Evolutionary conservation across 2,113 vertebrate genomes (phyloP), one percentile per base, ranked within the genome.

Genomic region (Nycticebus coucang): DNA sequence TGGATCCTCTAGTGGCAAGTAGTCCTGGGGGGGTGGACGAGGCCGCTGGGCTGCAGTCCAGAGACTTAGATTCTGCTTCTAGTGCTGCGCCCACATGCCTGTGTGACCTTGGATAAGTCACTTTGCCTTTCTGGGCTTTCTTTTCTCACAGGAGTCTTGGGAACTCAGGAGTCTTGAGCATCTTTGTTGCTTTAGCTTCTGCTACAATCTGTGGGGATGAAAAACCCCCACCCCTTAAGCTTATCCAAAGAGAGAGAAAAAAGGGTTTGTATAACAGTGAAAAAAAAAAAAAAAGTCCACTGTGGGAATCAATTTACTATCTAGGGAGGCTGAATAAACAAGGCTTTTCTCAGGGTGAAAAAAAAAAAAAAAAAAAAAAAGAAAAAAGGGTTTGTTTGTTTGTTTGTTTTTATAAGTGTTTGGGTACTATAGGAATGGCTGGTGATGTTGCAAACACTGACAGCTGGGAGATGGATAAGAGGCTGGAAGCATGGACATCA

Each of bases 401-500:
- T 6, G 19, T 60, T 22, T 60, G 19, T 59, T 79, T 28, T 64
- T 71, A 57, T 24, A 71, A 85, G 12, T 3, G 22, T 21, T 12
- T 37, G 24, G 3, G 19, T 55, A 24, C 89, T 26, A 11, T 35
- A 13, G 24, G 17, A 41, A 15, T 18, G 28, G 15, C 9, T 35
- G 55, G 35, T 83, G 30, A n/a, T 35, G 3, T 11, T 45, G 59
- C 24, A 50, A 4, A 24, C 0, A 7, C 7, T 30, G 55, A 12
- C 15, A 7, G 2, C 50, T 0, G 59, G 60, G 21, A 6, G 13
- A 55, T 5, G 18, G 4, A n/a, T 19, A 7, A 26, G 84, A 35
- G 57, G 12, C 69, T 21, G 2, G 22, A 60, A 69, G 21, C 22
- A 0, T 4, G 0, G 80, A 33, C 13, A 18, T 11, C 4, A 1